phyloP scores from a whole-genome alignment of 2,797 vertebrate genomes.

The Pogonophryne albipinna region DNA sequence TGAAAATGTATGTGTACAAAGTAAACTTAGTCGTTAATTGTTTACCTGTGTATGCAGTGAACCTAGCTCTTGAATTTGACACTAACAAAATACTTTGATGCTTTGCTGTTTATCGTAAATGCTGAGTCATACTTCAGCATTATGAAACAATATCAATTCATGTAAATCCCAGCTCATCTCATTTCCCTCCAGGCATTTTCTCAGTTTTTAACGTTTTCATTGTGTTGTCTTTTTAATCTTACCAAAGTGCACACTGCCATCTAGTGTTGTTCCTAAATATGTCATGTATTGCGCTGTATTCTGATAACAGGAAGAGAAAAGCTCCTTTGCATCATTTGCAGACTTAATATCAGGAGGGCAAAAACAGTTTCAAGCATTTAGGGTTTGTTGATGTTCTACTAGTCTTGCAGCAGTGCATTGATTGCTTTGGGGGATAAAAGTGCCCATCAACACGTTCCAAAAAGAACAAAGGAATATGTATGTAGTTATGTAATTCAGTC shows the following conservation, averaged over 20 bases:
- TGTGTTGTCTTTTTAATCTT: neutral
- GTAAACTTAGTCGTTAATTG: no score
- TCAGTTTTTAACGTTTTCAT: neutral
- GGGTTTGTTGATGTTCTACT: neutral
- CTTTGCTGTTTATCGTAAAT: no score
- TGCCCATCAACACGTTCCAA: neutral
- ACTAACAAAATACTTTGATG: no score
- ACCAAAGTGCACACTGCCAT: conserved; percentile 32
- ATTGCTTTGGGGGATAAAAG: neutral
- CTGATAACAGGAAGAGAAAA: neutral
- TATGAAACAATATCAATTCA: neutral
- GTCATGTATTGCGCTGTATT: neutral
- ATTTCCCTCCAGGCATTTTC: neutral
- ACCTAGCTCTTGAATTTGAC: no score
- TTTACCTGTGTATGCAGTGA: no score
- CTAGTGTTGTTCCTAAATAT: conserved; percentile 18
- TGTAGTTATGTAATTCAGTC: neutral
- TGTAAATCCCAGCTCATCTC: neutral
- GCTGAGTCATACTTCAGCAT: no score
- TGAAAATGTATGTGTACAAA: no score
- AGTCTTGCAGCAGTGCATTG: neutral
- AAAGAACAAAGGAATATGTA: neutral
- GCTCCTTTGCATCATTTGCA: neutral
- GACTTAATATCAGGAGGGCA: neutral
- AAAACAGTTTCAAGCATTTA: neutral